Conservation (phyloP, 1,140 invertebrate species). For the Chionoecetes opilio region DNA sequence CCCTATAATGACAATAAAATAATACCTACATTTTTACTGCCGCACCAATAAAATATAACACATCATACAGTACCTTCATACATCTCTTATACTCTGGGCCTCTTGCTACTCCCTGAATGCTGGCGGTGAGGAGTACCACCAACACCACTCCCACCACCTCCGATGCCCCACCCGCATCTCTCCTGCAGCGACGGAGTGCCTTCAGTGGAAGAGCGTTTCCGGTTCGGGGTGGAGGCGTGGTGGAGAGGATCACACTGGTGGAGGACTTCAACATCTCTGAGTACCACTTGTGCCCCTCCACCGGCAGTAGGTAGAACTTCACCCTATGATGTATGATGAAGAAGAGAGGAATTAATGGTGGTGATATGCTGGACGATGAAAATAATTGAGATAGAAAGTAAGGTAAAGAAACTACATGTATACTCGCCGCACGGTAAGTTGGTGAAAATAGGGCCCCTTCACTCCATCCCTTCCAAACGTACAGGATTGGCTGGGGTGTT, state of each 20-base stretch:
- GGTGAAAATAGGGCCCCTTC: too few relatives aligned
- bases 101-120: too few relatives aligned
- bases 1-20: too few relatives aligned
- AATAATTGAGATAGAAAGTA: not conserved
- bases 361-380: slow-evolving; percentile 7
- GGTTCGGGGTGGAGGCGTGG: not conserved
- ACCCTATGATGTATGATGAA: slow-evolving; percentile 88
- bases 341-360: too few relatives aligned
- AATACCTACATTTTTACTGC: too few relatives aligned
- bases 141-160: not conserved
- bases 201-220: slow-evolving; percentile 62
- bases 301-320: slow-evolving; percentile 96
- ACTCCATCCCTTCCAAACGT: too few relatives aligned
- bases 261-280: slow-evolving; percentile 96
- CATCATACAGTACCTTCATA: too few relatives aligned
- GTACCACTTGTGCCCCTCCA: slow-evolving; percentile 97
- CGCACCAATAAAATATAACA: too few relatives aligned
- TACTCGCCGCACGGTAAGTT: too few relatives aligned
- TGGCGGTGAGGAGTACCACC: too few relatives aligned
- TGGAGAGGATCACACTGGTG: slow-evolving; percentile 92
- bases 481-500: too few relatives aligned
- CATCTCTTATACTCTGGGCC: not conserved
- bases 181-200: not conserved
- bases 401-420: too few relatives aligned
- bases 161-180: not conserved